A percentile compares a stretch with the other conserved stretches of the same genome.
These are phyloP conservation scores for Athalia circularis DNA, from an alignment of 2,888 invertebrate species.

Conservation along the genomic window DNA sequence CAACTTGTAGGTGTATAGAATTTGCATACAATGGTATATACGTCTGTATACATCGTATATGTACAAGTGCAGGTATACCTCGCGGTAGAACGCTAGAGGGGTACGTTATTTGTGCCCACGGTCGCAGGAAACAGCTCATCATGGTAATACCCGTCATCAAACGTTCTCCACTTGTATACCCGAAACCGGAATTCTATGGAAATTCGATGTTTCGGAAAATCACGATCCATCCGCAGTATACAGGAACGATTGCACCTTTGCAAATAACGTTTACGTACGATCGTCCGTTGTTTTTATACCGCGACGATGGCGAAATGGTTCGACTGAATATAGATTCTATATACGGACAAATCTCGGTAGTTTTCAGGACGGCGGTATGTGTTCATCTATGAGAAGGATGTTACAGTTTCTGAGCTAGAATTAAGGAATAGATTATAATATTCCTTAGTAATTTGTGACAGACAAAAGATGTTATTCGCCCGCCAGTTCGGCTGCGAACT, in stretches of 20 bases:
- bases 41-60: too few species aligned
- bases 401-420: not conserved
- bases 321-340: not conserved
- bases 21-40: not conserved
- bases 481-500: slow-evolving; percentile 22
- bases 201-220: slow-evolving; percentile 59
- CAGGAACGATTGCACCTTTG: slow-evolving; percentile 42
- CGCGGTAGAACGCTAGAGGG: slow-evolving; percentile 11
- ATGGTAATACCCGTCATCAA: slow-evolving; percentile 73
- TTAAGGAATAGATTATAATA: slow-evolving; percentile 63
- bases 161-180: slow-evolving; percentile 71
- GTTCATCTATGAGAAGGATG: not conserved
- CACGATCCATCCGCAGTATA: slow-evolving; percentile 38
- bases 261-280: slow-evolving; percentile 12
- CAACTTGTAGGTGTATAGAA: not conserved
- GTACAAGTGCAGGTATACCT: too few species aligned
- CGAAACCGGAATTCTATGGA: slow-evolving; percentile 61
- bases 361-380: not conserved
- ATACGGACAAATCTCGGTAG: not conserved
- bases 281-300: not conserved
- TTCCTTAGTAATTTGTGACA: slow-evolving; percentile 64
- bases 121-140: slow-evolving; percentile 73
- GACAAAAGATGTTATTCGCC: slow-evolving; percentile 71
- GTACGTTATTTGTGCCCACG: slow-evolving; percentile 62
- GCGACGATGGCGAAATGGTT: not conserved